Percentiles rank a stretch among this genome's conserved stretches.
These are phyloP conservation scores for Trachops cirrhosus DNA, from an alignment of 2,797 vertebrate genomes.

Conservation along the genomic window DNA sequence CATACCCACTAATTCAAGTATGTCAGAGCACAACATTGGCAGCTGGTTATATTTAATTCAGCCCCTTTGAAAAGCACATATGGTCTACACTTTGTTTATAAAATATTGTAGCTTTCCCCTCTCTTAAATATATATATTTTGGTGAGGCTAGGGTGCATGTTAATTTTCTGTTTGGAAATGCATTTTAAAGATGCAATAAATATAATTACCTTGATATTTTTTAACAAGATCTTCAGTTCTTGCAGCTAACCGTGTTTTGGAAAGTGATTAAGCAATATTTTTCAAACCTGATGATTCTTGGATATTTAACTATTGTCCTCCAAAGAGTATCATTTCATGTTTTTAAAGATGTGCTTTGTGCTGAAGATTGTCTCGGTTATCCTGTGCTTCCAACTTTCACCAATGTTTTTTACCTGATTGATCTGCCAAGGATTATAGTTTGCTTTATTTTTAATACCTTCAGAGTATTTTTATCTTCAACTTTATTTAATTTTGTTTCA, in stretches of 20 bases:
- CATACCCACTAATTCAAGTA: constrained; percentile 81
- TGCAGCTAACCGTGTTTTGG: constrained; percentile 70
- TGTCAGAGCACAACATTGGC: constrained; percentile 84
- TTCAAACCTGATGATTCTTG: constrained; percentile 69
- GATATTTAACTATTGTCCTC: constrained; percentile 59
- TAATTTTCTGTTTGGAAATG: constrained; percentile 78
- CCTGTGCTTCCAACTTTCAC: constrained; percentile 66
- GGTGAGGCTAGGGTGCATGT: constrained; percentile 76
- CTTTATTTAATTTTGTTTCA: constrained; percentile 63
- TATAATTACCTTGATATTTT: constrained; percentile 78
- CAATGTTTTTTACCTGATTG: constrained; percentile 47
- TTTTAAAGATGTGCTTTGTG: constrained; percentile 61
- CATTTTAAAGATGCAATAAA: constrained; percentile 84
- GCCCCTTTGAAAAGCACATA: constrained; percentile 78
- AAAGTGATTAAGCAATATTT: constrained; percentile 75
- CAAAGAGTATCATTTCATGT: constrained; percentile 54
- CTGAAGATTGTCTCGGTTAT: constrained; percentile 57
- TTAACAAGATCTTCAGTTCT: constrained; percentile 79
- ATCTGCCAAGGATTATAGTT: constrained; percentile 57
- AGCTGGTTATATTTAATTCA: constrained; percentile 77
- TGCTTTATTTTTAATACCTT: constrained; percentile 66
- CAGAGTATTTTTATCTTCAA: constrained; percentile 68
- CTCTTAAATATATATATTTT: constrained; percentile 73
- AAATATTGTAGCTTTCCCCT: constrained; percentile 58
- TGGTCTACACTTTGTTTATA: constrained; percentile 78